These are phyloP conservation scores for Troilus luridus DNA, from an alignment of 2,888 invertebrate species.

Conservation along the genomic window DNA sequence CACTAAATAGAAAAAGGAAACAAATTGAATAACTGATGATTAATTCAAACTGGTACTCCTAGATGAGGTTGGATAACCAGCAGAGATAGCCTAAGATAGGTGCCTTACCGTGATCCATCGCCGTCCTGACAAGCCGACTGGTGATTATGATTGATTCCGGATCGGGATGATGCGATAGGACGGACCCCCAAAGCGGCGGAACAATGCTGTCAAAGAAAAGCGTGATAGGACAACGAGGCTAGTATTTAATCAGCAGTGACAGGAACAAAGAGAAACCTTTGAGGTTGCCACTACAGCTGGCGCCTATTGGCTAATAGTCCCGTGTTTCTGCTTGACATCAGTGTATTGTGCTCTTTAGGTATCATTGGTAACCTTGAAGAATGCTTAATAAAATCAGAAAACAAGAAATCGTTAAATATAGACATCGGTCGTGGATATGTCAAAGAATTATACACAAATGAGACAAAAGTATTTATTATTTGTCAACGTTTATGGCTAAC, in stretches of 20 bases:
- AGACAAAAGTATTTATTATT: no score
- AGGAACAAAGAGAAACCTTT: constrained; percentile 33
- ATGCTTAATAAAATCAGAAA: background rate
- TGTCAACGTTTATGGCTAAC: no score
- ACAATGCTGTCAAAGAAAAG: constrained; percentile 50
- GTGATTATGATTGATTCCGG: constrained; percentile 25
- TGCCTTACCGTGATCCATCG: background rate
- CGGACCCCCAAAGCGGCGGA: constrained; percentile 44
- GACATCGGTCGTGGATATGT: no score
- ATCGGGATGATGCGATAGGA: constrained; percentile 23
- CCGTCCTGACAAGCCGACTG: constrained; percentile 8
- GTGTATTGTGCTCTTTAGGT: no score
- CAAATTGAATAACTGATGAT: background rate
- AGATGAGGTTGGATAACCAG: background rate
- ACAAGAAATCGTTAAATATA: no score
- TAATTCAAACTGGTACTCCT: background rate
- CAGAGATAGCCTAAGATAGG: background rate
- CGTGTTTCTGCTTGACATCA: background rate
- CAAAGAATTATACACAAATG: no score
- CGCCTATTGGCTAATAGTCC: constrained; percentile 15
- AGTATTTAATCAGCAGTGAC: constrained; percentile 51
- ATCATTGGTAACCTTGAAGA: background rate
- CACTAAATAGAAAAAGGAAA: background rate
- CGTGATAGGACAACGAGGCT: constrained; percentile 50
- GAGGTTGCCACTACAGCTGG: constrained; percentile 12